Evolutionary conservation across 2,797 vertebrate genomes (phyloP).

Genomic region (Austrolebias charrua): DNA sequence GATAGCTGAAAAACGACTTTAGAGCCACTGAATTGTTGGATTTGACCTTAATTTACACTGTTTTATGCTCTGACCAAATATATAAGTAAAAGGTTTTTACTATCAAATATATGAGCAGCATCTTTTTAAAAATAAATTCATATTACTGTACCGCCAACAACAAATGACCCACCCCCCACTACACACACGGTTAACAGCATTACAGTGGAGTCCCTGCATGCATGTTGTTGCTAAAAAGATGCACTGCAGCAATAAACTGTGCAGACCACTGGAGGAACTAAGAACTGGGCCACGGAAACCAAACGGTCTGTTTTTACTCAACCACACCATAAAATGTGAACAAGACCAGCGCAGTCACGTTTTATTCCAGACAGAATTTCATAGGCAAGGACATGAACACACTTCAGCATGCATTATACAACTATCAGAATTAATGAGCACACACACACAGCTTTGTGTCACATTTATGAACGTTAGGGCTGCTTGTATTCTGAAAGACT

Average conservation of each 20-base stretch:
- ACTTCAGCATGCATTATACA: too few species aligned
- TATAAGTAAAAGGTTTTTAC: neutral
- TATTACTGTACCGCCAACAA: too few species aligned
- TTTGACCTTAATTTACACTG: too few species aligned
- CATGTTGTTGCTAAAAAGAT: neutral
- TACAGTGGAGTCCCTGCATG: neutral
- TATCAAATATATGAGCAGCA: too few species aligned
- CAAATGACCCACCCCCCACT: neutral
- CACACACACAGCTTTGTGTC: too few species aligned
- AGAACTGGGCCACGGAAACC: slow-evolving; percentile 41
- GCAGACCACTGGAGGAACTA: slow-evolving; percentile 27
- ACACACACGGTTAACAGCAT: neutral
- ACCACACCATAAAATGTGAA: slow-evolving; percentile 5
- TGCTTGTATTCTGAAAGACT: neutral
- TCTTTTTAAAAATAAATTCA: too few species aligned
- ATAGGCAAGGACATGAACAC: too few species aligned
- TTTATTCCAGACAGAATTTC: neutral
- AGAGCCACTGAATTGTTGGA: too few species aligned
- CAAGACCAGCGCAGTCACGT: neutral
- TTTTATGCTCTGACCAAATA: neutral
- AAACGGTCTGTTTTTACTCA: neutral
- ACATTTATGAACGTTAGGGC: too few species aligned
- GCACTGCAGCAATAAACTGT: neutral
- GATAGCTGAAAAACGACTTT: too few species aligned
- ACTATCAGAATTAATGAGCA: too few species aligned